Evolutionary conservation across 2,797 vertebrate genomes (phyloP).

Genomic region (Pteronotus mesoamericanus): DNA sequence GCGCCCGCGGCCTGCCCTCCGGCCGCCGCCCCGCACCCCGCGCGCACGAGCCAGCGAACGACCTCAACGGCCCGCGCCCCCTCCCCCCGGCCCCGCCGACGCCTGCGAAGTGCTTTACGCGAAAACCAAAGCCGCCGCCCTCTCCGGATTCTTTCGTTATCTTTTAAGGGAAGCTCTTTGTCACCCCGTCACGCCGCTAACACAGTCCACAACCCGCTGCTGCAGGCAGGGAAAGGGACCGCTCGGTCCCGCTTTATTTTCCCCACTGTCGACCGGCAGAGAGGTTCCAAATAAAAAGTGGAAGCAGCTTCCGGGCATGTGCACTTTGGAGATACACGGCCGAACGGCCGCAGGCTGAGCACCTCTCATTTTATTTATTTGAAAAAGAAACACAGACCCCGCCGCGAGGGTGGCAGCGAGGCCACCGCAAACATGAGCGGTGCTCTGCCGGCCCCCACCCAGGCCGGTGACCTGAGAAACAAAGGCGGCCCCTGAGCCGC

Average conservation of each 20-base stretch:
- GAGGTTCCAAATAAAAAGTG: constrained; percentile 49
- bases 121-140: neutral
- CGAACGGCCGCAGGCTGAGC: constrained; percentile 27
- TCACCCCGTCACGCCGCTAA: neutral
- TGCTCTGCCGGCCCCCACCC: too few species aligned
- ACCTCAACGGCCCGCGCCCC: too few species aligned
- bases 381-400: constrained; percentile 16
- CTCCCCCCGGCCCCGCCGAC: neutral
- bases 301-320: neutral
- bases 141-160: neutral
- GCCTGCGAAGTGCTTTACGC: too few species aligned
- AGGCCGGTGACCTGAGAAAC: too few species aligned
- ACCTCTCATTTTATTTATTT: constrained; percentile 52
- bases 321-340: neutral
- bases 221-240: neutral
- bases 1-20: neutral
- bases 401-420: too few species aligned
- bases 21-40: too few species aligned
- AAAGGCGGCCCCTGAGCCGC: too few species aligned
- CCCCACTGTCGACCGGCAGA: neutral
- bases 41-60: too few species aligned
- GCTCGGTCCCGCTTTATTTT: neutral
- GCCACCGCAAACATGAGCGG: too few species aligned
- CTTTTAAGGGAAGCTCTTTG: neutral
- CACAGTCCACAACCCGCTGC: neutral